Evolutionary conservation across 2,888 invertebrate species (phyloP).

Genomic region (Rambutsinella grinnellia): DNA sequence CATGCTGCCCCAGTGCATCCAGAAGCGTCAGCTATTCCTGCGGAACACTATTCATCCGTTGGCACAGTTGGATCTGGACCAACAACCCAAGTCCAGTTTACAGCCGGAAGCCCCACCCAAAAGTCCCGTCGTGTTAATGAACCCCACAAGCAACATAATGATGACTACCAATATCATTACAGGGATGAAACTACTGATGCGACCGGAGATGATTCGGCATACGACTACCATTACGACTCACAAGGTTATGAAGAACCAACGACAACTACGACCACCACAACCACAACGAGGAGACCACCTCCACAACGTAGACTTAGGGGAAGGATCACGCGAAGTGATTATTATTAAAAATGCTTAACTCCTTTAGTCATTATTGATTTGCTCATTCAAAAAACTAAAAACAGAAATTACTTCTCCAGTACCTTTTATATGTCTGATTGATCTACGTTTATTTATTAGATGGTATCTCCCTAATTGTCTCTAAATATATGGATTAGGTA

Average conservation of each 20-base stretch:
- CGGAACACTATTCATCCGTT: neutral
- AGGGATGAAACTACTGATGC: constrained; percentile 21
- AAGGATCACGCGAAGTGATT: constrained; percentile 23
- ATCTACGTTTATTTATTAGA: too few species aligned
- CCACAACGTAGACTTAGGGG: constrained; percentile 11
- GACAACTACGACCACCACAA: constrained; percentile 27
- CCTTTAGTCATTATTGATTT: too few species aligned
- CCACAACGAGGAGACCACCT: constrained; percentile 7
- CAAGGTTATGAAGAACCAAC: constrained; percentile 19
- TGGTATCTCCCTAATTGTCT: neutral
- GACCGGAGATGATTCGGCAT: constrained; percentile 26
- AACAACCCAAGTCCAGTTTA: neutral
- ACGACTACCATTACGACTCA: constrained; percentile 32
- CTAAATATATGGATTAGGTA: too few species aligned
- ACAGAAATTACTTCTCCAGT: too few species aligned
- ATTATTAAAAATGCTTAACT: too few species aligned
- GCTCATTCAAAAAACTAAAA: too few species aligned
- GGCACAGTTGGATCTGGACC: neutral
- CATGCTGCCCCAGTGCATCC: neutral
- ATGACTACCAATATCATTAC: constrained; percentile 42
- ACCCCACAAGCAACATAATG: constrained; percentile 14
- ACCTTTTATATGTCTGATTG: too few species aligned
- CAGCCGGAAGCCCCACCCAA: neutral
- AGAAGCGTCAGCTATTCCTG: neutral
- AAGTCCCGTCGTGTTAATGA: neutral